Conservation (phyloP, 2,888 invertebrate species). For the Tipula lateralis region DNA sequence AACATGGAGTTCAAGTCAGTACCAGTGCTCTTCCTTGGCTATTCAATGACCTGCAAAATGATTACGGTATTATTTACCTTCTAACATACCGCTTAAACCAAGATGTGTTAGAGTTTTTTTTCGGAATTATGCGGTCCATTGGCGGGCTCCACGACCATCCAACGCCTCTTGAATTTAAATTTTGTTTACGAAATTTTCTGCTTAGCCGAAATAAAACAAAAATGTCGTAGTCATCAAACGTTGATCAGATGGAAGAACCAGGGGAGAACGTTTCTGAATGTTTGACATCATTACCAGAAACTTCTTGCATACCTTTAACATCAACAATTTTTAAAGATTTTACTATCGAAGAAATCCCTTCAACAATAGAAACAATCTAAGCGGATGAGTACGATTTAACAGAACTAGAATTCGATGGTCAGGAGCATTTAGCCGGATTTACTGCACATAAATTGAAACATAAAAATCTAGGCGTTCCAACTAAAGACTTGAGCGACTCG, state of each 20-base stretch:
- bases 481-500: background rate
- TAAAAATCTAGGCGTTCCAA: background rate
- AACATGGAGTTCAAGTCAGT: no score
- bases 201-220: slow-evolving; percentile 35
- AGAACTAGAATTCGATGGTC: slow-evolving; percentile 36
- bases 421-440: slow-evolving; percentile 37
- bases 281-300: background rate
- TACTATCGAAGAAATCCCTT: no score
- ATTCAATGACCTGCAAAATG: slow-evolving; percentile 33
- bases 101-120: no score
- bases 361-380: background rate
- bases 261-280: background rate
- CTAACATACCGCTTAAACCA: no score
- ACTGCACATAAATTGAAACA: slow-evolving; percentile 34
- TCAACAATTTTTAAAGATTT: background rate
- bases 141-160: no score
- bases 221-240: slow-evolving; percentile 31
- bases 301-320: background rate
- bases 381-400: slow-evolving; percentile 29
- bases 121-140: background rate
- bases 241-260: slow-evolving; percentile 16
- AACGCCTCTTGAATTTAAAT: background rate
- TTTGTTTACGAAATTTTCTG: background rate
- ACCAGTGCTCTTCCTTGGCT: slow-evolving; percentile 34
- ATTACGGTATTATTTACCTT: no score